Base-by-base conservation (phyloP, 2,797 vertebrate genomes). In the Adelosebastes latens region DNA sequence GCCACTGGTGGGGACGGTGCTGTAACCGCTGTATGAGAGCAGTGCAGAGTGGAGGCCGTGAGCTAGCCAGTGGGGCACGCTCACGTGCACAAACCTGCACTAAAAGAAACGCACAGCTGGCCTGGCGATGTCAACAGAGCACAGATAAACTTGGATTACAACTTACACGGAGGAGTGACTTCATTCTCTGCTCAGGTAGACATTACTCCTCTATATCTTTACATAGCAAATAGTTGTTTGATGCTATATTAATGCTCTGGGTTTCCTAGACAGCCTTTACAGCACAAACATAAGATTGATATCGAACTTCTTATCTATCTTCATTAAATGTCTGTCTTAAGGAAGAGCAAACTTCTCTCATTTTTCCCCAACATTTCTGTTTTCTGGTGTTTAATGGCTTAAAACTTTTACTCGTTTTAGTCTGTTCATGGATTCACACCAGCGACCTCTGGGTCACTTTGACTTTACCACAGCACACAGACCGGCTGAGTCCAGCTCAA, bases 361-460 rank as follows among this genome's bases (percentile, higher is more conserved):
- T 25, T 59, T 18, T 52, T 13, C 32, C 62, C 11, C 67, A 70
- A 20, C 2, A 53, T n/a, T 53, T 53, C 52, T 10, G 53, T 27
- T 72, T 66, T 20, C 42, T n/a, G 49, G 34, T 2, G 20, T 55
- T 55, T 27, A 46, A 34, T 1, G 27, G 4, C 52, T 67, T 2
- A 18, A 31, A 4, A 36, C 6, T 8, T 42, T 29, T 56, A 8
- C 22, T 72, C 62, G 34, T 65, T 72, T 32, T 20, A 29, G 1
- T 46, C 20, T 22, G 31, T 25, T 73, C 32, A 52, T 32, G 22
- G 80, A 75, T 76, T 34, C 59, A 58, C 32, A 59, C 42, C 61
- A 3, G 39, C 3, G 77, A 80, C 72, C 69, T 72, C 55, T 34
- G 14, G 66, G 65, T 87, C 71, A 72, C 71, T 55, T 75, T 65